A percentile compares a stretch with the other conserved stretches of the same genome.
phyloP scores from a whole-genome alignment of 2,797 vertebrate genomes.

The Periparus ater region DNA sequence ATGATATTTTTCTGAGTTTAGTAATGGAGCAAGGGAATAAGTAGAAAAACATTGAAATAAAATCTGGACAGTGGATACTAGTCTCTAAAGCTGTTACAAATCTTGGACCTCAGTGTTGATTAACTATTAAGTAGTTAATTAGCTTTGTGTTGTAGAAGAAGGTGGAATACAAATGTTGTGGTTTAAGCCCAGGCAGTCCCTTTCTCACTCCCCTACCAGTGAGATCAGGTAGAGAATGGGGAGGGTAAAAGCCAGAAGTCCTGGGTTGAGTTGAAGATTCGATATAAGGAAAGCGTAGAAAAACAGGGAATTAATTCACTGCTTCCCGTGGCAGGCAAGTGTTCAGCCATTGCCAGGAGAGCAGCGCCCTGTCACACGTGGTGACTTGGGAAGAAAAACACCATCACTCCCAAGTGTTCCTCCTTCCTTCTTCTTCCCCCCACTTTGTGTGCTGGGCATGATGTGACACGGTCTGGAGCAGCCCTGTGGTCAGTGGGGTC shows the following conservation, averaged over 20 bases:
- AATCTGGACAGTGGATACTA: not conserved
- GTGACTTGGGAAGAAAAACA: not conserved
- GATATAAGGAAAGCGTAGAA: not conserved
- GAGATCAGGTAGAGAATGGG: not conserved
- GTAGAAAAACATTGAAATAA: not conserved
- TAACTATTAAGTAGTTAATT: not conserved
- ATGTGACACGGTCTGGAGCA: not conserved
- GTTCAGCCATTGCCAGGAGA: not conserved
- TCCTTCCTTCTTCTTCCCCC: not conserved
- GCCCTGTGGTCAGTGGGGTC: not conserved
- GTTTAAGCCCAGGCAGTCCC: not conserved
- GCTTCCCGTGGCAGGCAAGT: not conserved
- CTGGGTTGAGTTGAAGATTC: not conserved
- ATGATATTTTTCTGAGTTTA: not conserved
- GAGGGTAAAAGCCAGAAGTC: not conserved
- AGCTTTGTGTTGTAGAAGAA: not conserved
- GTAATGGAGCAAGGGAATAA: not conserved
- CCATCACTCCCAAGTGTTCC: not conserved
- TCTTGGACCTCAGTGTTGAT: not conserved
- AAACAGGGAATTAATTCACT: not conserved
- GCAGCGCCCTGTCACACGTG: accelerated
- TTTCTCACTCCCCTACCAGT: not conserved
- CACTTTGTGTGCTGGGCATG: accelerated
- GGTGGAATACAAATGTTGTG: not conserved
- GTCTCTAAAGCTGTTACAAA: not conserved